These are phyloP conservation scores for Hoplodrina ambigua DNA, from an alignment of 2,888 invertebrate genomes.

Conservation along the genomic window DNA sequence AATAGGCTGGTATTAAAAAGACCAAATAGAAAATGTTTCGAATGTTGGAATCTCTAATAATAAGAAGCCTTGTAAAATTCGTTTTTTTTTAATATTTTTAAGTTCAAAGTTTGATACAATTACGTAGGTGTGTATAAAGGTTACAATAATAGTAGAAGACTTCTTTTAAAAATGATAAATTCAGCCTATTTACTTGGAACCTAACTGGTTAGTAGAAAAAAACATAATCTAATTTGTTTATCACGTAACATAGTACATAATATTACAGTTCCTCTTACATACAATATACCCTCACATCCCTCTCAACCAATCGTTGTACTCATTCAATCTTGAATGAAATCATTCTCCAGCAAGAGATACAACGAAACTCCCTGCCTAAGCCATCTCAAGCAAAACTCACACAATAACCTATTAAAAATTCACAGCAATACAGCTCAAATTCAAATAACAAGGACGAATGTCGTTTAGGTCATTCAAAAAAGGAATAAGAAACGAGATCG, in stretches of 20 bases:
- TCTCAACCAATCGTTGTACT: constrained; percentile 77
- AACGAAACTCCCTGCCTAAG: constrained; percentile 76
- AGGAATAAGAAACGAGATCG: constrained; percentile 81
- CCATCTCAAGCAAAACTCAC: constrained; percentile 63
- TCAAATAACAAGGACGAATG: constrained; percentile 52
- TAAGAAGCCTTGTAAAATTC: too few species aligned
- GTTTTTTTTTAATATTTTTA: too few species aligned
- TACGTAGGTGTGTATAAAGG: too few species aligned
- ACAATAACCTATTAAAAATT: not conserved
- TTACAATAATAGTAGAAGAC: too few species aligned
- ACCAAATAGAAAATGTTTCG: too few species aligned
- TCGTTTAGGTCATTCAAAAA: constrained; percentile 70
- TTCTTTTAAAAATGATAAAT: not conserved
- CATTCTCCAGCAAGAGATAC: constrained; percentile 81
- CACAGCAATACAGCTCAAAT: constrained; percentile 59
- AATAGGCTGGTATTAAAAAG: too few species aligned
- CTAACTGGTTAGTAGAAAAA: too few species aligned
- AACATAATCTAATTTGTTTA: not conserved
- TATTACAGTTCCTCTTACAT: constrained; percentile 55
- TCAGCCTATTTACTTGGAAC: too few species aligned
- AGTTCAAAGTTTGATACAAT: too few species aligned
- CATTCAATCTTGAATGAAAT: constrained; percentile 79
- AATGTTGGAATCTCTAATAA: too few species aligned
- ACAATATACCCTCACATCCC: constrained; percentile 62
- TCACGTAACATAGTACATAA: constrained; percentile 9